These are phyloP conservation scores for Venturia canescens DNA, from an alignment of 1,140 invertebrate species.

Conservation along the genomic window DNA sequence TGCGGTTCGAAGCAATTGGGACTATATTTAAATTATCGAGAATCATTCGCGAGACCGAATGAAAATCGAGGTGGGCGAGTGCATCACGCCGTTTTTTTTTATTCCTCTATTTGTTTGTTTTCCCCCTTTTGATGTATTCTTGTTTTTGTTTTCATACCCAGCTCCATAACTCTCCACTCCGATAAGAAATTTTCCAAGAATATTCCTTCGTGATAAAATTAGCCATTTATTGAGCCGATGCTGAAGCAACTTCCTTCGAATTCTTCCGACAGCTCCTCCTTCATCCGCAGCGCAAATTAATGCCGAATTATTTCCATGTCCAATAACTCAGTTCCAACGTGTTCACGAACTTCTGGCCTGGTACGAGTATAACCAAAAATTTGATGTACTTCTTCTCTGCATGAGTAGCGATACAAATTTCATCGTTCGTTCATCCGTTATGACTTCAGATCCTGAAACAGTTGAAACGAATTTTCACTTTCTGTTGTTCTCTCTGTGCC, in stretches of 20 bases:
- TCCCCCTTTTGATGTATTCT: not conserved
- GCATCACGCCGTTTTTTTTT: not conserved
- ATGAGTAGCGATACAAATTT: too few species aligned
- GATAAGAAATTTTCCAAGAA: not conserved
- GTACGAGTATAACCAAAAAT: too few species aligned
- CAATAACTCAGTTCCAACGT: too few species aligned
- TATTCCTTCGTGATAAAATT: not conserved
- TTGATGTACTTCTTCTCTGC: too few species aligned
- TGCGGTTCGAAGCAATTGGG: constrained; percentile 3
- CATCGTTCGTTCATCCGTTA: too few species aligned
- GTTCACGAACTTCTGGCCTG: not conserved
- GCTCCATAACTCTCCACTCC: not conserved
- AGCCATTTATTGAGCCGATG: not conserved
- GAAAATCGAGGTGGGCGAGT: not conserved
- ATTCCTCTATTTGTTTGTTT: not conserved
- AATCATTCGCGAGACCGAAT: constrained; percentile 16
- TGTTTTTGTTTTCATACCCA: not conserved
- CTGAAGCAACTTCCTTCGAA: too few species aligned
- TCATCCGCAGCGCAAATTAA: too few species aligned
- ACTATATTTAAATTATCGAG: constrained; percentile 43
- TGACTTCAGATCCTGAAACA: too few species aligned
- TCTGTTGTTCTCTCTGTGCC: too few species aligned
- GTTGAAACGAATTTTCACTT: too few species aligned
- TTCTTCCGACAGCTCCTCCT: too few species aligned
- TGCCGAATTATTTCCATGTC: too few species aligned